A percentile compares a stretch with the other conserved stretches of the same genome.
Conservation (phyloP, 2,797 vertebrate genomes). For the Sebastes hubbsi region DNA sequence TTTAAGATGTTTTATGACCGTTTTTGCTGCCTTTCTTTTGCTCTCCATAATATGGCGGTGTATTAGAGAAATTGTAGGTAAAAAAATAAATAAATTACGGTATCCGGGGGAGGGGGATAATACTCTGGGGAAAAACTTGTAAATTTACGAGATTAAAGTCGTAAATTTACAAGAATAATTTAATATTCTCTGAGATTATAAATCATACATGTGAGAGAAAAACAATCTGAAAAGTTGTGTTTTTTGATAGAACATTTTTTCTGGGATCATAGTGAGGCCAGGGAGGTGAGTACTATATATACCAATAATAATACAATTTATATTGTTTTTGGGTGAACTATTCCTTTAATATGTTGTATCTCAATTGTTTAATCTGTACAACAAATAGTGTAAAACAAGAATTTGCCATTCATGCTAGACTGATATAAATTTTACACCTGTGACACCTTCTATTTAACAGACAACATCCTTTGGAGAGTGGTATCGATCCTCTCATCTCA, state of each 20-base stretch:
- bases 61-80: neutral
- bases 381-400: neutral
- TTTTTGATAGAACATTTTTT: neutral
- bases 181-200: too few species aligned
- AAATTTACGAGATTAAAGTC: neutral
- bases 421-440: neutral
- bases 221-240: too few species aligned
- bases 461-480: neutral
- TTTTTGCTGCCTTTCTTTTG: too few species aligned
- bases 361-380: neutral
- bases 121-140: neutral
- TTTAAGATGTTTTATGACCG: too few species aligned
- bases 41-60: neutral
- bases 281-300: neutral
- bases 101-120: neutral
- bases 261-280: neutral
- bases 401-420: neutral
- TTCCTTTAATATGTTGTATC: neutral
- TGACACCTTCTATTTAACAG: neutral
- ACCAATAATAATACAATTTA: neutral
- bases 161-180: neutral
- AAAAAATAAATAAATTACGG: neutral
- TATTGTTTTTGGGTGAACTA: neutral
- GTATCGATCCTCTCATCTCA: neutral
- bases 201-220: too few species aligned